Base-by-base conservation (phyloP, 1,140 invertebrate species). In the Drosophila quadrilineata region DNA sequence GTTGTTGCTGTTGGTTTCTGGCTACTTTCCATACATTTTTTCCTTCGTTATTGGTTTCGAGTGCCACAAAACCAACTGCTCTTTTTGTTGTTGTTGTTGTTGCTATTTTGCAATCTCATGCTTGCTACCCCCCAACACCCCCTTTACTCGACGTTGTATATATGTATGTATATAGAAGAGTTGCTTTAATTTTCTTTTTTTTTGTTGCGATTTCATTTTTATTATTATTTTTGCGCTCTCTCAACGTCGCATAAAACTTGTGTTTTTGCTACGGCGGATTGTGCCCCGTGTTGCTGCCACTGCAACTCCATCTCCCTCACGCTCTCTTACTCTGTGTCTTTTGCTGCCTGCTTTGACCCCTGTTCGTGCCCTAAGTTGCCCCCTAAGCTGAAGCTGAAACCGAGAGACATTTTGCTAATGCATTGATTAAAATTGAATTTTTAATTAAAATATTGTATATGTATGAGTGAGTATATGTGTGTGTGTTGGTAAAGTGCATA, bases 381-480 rank as follows among this genome's bases (percentile, higher is more conserved):
- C 49, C 59, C 64, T 63, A 26, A 52, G 48, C 48, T 16, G 31
- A 49, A 63, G 66, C 75, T 75, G 71, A 75, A 71, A 84, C 73
- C 79, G 79, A 84, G n/a, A n/a, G 79, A 85, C 79, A 84, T 84
- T 84, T 84, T 85, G 73, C 84, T 87, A 87, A 87, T 87, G 84
- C 84, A 87, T 87, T 87, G 84, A 87, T 87, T 87, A 87, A 87
- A 87, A 87, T 87, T 87, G 84, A 87, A 87, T 87, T 87, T 87
- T 87, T 87, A 87, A 87, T 87, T 87, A 87, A 87, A 87, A 87
- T 87, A 87, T 86, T 69, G 71, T 45, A 48, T 29, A 29, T 28
- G 31, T 33, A 40, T 36, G 14, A 14, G 41, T 48, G 21, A 31
- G 36, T 33, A 9, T 54, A 29, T 50, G 60, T 69, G 52, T 53